Evolutionary conservation across 2,797 vertebrate genomes (phyloP), one percentile per base, ranked within the genome.

Genomic region (Octomys mimax): DNA sequence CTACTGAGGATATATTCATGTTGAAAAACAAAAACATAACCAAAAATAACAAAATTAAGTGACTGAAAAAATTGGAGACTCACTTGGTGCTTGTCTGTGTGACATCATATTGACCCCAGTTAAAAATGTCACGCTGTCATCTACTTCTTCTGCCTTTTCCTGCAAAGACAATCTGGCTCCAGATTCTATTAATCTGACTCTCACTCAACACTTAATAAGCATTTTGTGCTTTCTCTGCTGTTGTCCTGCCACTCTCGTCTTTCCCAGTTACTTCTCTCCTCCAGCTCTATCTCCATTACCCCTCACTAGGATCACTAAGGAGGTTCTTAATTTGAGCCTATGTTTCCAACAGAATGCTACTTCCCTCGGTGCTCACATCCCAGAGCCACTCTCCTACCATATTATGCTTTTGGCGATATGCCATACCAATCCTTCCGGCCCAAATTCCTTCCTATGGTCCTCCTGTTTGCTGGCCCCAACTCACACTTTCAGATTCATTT

Each of bases 11-110:
- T 79, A 75, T 73, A 66, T 79, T 86, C 81, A 87, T 64, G 87
- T 92, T 59, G 59, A 71, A 81, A 96, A 91, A 75, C 11, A 94
- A 89, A 78, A 92, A 33, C 18, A 64, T 78, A 96, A 89, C 46
- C 42, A 49, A 91, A 95, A 93, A 83, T 88, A 91, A 91, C 10
- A 75, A 89, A 83, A 77, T 75, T 19, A 85, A 75, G n/a, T 61
- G 68, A 82, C 0, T 85, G 84, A 62, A 89, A 80, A 85, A n/a
- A 33, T 62, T 24, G 77, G 33, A 94, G 62, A 88, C 59, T 49
- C 5, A 54, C 68, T 71, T 61, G 39, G 46, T 59, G 26, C 61
- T 93, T 64, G 33, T 54, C 28, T 79, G 28, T 85, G 42, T 46
- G 68, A 88, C 19, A 86, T n/a, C 26, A 33, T 24, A 62, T 28